Evolutionary conservation across 2,888 invertebrate genomes (phyloP).

Genomic region (Strigamia transsilvanica): DNA sequence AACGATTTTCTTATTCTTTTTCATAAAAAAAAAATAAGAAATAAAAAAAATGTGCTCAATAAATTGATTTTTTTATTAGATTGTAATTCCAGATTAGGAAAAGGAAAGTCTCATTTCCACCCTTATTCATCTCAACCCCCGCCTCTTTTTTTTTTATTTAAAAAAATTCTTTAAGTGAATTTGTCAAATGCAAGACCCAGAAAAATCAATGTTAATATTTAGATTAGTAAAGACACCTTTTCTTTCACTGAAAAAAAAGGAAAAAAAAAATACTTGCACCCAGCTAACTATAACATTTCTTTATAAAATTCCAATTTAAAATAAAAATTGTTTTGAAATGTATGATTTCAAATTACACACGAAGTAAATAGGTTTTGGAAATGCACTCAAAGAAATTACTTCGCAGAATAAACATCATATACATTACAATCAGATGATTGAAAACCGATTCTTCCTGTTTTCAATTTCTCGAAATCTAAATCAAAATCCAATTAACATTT

Average conservation of each 20-base stretch:
- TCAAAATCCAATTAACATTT: background rate
- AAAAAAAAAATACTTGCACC: background rate
- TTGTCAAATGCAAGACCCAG: slow-evolving; percentile 28
- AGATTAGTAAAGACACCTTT: background rate
- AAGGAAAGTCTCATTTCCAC: slow-evolving; percentile 11
- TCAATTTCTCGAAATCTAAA: background rate
- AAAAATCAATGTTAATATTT: slow-evolving; percentile 37
- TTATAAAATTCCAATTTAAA: background rate
- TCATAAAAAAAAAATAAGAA: too few species aligned
- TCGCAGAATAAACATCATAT: too few species aligned
- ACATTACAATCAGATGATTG: too few species aligned
- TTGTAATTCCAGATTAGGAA: slow-evolving; percentile 17
- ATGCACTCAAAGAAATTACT: background rate
- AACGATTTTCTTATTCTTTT: background rate
- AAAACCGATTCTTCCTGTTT: background rate
- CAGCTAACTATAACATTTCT: background rate
- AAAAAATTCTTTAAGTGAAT: slow-evolving; percentile 33
- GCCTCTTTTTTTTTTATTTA: background rate
- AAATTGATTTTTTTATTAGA: slow-evolving; percentile 30
- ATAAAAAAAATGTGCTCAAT: background rate
- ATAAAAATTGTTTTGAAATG: background rate
- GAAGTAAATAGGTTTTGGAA: background rate
- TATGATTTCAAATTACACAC: background rate
- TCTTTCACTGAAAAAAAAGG: background rate
- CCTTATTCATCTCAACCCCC: background rate